A percentile compares a stretch with the other conserved stretches of the same genome.
Conservation (phyloP, 1,140 invertebrate genomes). For the Nebria ingens region DNA sequence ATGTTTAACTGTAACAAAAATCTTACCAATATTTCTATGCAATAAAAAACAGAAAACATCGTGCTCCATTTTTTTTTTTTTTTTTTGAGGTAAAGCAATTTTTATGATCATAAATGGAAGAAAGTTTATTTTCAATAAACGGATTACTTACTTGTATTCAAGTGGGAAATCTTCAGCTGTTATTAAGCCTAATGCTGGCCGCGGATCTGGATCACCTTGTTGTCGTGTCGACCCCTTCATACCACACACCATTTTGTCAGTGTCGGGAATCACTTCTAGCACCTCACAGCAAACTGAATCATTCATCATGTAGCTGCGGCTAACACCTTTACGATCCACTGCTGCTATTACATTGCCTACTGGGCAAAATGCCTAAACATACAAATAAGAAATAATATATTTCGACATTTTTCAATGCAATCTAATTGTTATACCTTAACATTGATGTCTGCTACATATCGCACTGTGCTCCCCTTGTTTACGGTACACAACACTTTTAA, state of each 20-base stretch:
- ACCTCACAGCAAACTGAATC: conserved; percentile 82
- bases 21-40: conserved; percentile 1
- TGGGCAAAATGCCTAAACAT: conserved; percentile 53
- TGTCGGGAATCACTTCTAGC: conserved; percentile 72
- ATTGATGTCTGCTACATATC: conserved; percentile 73
- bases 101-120: too few species aligned
- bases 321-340: conserved; percentile 70
- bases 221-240: conserved; percentile 65
- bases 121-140: not conserved
- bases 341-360: conserved; percentile 60
- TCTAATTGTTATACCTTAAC: conserved; percentile 50
- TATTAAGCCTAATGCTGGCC: conserved; percentile 69
- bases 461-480: conserved; percentile 54
- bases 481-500: conserved; percentile 69
- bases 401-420: not conserved
- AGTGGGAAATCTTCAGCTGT: conserved; percentile 74
- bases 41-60: not conserved
- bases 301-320: conserved; percentile 66
- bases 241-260: conserved; percentile 76
- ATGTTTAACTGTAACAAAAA: conserved; percentile 4
- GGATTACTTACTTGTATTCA: conserved; percentile 71
- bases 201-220: conserved; percentile 51
- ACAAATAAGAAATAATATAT: conserved; percentile 17
- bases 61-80: not conserved
- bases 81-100: too few species aligned